Base-by-base conservation (phyloP, 2,113 vertebrate genomes). In the Sakesphorus luctuosus region DNA sequence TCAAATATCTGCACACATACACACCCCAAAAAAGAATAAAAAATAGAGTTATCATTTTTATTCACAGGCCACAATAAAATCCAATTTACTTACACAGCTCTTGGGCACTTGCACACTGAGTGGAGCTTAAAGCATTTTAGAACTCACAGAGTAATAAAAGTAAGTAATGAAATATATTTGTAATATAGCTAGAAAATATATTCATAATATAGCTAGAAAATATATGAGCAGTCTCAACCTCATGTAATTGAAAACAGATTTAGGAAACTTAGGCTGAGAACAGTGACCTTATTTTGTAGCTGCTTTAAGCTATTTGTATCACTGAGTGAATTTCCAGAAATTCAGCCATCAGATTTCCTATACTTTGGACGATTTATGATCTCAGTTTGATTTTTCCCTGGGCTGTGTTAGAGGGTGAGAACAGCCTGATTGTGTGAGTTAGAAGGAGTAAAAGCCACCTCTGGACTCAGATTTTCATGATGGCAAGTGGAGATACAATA, bases 161-260 rank as follows among this genome's bases (percentile, higher is more conserved):
- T 75, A 85, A 76, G 50, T 83, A 79, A 90, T 82, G 59, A 93
- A 91, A 69, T 80, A 90, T 68, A 62, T 78, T 61, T 29, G 17
- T 65, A 94, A 90, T 94, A 50, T 61, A 85, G 66, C 71, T 36
- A 73, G 62, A 75, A 93, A 95, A 93, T 91, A 62, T 33, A 93
- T 49, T 85, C 63, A n/a, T 65, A 95, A 85, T 94, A 11, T 65
- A 90, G n/a, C 75, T 36, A 36, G 75, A 61, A 93, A 95, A 92
- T 74, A 80, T 35, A 94, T 49, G 71, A 88, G 63, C 46, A 77
- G 43, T 43, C 72, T 76, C 75, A 81, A 3, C 28, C 50, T 76
- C 85, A 69, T 83, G 43, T 80, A 88, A 83, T 62, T 94, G 82
- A 61, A 83, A 91, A 58, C 20, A 26, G 65, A 62, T 93, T 95